phyloP scores from a whole-genome alignment of 1,140 invertebrate genomes.

The Andricus grossulariae region DNA sequence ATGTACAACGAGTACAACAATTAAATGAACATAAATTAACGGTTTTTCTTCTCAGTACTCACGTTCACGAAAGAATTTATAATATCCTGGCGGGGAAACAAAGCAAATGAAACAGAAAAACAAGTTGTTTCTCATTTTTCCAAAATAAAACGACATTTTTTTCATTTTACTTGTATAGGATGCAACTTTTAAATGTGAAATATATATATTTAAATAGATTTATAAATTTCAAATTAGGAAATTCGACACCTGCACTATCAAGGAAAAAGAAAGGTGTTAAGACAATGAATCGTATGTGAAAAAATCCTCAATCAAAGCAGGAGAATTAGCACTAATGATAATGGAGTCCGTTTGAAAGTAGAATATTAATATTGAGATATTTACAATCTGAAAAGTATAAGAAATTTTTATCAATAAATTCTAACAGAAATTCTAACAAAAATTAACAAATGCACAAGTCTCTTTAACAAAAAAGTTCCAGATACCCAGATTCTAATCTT shows the following conservation, averaged over 20 bases:
- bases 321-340: too few species aligned
- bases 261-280: background rate
- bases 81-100: constrained; percentile 63
- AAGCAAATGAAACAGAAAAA: constrained; percentile 65
- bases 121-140: background rate
- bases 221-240: background rate
- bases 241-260: background rate
- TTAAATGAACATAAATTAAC: background rate
- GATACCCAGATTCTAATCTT: too few species aligned
- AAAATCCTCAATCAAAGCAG: too few species aligned
- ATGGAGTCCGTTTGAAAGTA: too few species aligned
- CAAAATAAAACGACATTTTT: background rate
- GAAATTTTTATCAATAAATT: too few species aligned
- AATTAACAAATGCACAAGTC: too few species aligned
- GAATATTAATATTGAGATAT: too few species aligned
- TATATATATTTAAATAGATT: background rate
- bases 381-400: too few species aligned
- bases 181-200: background rate
- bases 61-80: constrained; percentile 65
- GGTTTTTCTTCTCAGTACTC: constrained; percentile 57
- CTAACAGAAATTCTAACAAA: too few species aligned
- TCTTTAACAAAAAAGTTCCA: too few species aligned
- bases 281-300: background rate
- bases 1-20: background rate
- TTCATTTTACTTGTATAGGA: background rate